Evolutionary conservation across 1,140 invertebrate species (phyloP), one percentile per base, ranked within the genome.

Genomic region (Ips typographus): DNA sequence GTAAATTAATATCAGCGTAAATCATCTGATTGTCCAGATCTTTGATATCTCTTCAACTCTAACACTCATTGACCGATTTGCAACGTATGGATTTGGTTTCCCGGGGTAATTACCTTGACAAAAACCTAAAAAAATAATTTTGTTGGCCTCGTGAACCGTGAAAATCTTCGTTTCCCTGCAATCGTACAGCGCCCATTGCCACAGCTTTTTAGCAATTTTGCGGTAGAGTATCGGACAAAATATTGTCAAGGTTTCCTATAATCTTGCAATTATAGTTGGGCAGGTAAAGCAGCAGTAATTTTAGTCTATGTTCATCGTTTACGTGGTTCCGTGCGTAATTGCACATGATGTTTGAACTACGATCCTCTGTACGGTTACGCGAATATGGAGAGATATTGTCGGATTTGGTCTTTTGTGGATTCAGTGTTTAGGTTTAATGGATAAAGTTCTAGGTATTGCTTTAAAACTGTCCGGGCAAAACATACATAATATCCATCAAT

Each of bases 171-270:
- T 56, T 65, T 56, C 56, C 63, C 63, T 56, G 52, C 4, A 39
- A 22, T 8, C 40, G 36, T 37, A 2, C 4, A 65, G 8, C 40
- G 8, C 4, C 40, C 22, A 38, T 41, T 55, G 22, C 37, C 5
- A 49, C 58, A 58, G 6, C 4, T 58, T 65, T 66, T 49, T 58
- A 52, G 36, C n/a, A 49, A 66, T 58, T 44, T 51, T 66, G 65
- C 55, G 53, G 65, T 66, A 59, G 22, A 66, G 40, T 66, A 66
- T 58, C 36, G 39, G 55, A 36, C 40, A 66, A 22, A 66, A 58
- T 61, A 61, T 66, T 66, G 49, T 66, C 65, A 66, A 66, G 65
- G 65, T 49, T 49, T 51, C n/a, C 40, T 49, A 51, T 65, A 65
- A 41, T 47, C 55, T 66, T 56, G 47, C 51, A 65, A 52, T 65